Percentiles rank a stretch among this genome's conserved stretches.
These are phyloP conservation scores for Mya arenaria DNA, from an alignment of 1,140 invertebrate genomes.

Conservation along the genomic window DNA sequence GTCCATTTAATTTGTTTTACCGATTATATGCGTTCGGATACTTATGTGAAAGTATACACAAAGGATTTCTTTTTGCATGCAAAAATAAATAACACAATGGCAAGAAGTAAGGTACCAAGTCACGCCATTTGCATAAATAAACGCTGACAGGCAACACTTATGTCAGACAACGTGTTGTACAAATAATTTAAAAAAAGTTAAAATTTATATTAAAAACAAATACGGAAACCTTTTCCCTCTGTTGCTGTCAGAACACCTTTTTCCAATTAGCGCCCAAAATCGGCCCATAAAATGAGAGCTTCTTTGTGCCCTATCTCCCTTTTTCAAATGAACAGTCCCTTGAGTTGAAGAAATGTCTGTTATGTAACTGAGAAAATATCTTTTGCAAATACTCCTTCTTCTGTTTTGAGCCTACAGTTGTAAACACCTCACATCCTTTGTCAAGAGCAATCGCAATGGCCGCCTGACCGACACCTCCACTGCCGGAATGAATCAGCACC, in stretches of 20 bases:
- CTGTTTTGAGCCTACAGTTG: constrained; percentile 85
- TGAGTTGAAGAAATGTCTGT: constrained; percentile 95
- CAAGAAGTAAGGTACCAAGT: background rate
- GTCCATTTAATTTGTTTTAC: background rate
- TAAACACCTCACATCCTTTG: constrained; percentile 88
- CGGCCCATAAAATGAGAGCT: too few relatives aligned
- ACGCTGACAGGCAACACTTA: background rate
- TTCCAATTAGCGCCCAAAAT: too few relatives aligned
- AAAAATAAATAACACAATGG: background rate
- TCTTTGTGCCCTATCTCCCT: too few relatives aligned
- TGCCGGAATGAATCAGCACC: constrained; percentile 96
- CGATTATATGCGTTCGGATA: background rate
- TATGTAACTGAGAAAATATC: constrained; percentile 91
- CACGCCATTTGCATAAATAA: background rate
- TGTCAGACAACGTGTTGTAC: background rate
- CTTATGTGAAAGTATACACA: background rate
- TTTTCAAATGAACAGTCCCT: constrained; percentile 95
- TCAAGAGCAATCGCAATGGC: constrained; percentile 95
- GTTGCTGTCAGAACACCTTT: constrained; percentile 86
- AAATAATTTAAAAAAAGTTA: background rate
- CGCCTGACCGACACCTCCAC: constrained; percentile 97
- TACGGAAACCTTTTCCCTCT: constrained; percentile 80
- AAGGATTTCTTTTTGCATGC: background rate
- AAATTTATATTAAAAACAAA: background rate
- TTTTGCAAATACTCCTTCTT: constrained; percentile 95